These are phyloP conservation scores for Nibea albiflora DNA, from an alignment of 2,113 vertebrate genomes.

Conservation along the genomic window DNA sequence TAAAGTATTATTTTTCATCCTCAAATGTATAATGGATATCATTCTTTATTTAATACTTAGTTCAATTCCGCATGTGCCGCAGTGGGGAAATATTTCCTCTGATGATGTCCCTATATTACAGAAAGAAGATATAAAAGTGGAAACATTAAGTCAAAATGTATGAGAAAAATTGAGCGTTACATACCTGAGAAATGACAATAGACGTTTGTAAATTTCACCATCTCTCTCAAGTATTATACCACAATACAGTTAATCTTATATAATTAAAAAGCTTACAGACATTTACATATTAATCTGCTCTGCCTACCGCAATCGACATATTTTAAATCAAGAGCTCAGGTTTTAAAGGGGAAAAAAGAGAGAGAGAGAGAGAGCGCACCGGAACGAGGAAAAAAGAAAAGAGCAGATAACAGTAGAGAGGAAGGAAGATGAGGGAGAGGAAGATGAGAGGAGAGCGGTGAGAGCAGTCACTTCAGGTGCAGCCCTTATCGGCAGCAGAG, in stretches of 20 bases:
- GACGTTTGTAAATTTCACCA: constrained; percentile 56
- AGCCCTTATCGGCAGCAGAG: constrained; percentile 79
- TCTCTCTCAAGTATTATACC: constrained; percentile 58
- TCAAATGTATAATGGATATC: constrained; percentile 84
- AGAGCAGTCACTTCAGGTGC: constrained; percentile 82
- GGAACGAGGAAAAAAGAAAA: constrained; percentile 56
- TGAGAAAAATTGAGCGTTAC: constrained; percentile 46
- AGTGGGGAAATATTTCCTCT: constrained; percentile 74
- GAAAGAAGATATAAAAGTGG: constrained; percentile 56
- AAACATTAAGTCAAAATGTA: constrained; percentile 44
- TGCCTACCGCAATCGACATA: constrained; percentile 65
- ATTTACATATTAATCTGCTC: constrained; percentile 85
- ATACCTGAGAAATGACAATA: constrained; percentile 61
- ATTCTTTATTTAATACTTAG: constrained; percentile 83
- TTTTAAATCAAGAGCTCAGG: constrained; percentile 81
- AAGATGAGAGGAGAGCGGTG: constrained; percentile 66
- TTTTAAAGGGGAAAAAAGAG: constrained; percentile 50
- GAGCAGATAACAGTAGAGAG: constrained; percentile 70
- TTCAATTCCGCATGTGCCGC: constrained; percentile 73
- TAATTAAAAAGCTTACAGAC: constrained; percentile 83
- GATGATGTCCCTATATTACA: constrained; percentile 74
- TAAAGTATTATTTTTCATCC: constrained; percentile 83
- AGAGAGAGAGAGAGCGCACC: constrained; percentile 13
- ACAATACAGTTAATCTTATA: constrained; percentile 77
- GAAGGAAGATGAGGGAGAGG: constrained; percentile 60